Base-by-base conservation (phyloP, 2,113 vertebrate genomes). In the Melospiza melodia region DNA sequence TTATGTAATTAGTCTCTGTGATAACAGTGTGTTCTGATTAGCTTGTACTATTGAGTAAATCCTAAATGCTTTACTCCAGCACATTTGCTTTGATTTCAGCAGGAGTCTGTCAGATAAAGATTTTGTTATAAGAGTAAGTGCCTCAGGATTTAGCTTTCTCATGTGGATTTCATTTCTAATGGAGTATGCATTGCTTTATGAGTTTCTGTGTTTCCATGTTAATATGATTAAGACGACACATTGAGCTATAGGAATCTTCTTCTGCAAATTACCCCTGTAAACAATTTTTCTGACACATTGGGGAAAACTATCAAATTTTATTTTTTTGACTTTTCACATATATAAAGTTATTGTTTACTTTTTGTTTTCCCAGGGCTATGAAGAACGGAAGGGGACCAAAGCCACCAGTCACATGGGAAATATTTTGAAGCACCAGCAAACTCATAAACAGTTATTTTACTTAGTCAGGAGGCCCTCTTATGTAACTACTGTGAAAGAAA, bases 141-240 rank as follows among this genome's bases (percentile, higher is more conserved):
- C 37, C 87, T 95, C 67, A 76, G 87, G 67, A 91, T 94, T 87
- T 91, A 89, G 12, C 27, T 84, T 92, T 87, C 48, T 91, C 30
- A 41, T 78, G 71, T 93, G 84, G 69, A 92, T 94, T 94, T 95
- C 24, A 87, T 82, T 91, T 94, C 44, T 89, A 93, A 91, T 79
- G 28, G 24, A 58, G 37, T 63, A 90, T 59, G 30, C 63, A 66
- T 48, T 69, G 22, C 81, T 92, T 93, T 91, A 91, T 68, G 37
- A 94, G 73, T 49, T 55, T 89, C 55, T 82, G 15, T 75, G 41
- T 83, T 95, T 94, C 46, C 35, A 41, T 69, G 39, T 93, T 96
- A 91, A 90, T 93, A 87, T 73, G 81, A 87, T 80, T 94, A 91
- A 89, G 77, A 94, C n/a, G 54, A 76, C 37, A 57, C 20, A 69